Evolutionary conservation across 2,113 vertebrate genomes (phyloP), one percentile per base, ranked within the genome.

Genomic region (Zosterops lateralis): DNA sequence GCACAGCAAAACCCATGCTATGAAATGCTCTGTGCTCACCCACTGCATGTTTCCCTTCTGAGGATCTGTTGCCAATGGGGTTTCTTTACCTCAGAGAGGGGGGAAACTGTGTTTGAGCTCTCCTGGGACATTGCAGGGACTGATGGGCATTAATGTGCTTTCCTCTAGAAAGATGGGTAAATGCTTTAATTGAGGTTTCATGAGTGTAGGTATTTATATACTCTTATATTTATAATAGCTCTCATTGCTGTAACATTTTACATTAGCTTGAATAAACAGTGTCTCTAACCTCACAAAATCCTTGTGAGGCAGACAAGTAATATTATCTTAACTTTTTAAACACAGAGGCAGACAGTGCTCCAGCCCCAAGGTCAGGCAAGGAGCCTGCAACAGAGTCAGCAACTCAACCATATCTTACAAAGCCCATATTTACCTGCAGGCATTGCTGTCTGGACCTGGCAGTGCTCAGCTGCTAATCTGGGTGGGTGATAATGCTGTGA

Each of bases 341-440:
- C 60, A 62, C 8, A 4, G 32, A 29, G 45, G 73, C 89, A 91
- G 95, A 88, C 88, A 70, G 85, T 22, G 60, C 85, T 86, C 16
- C 38, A 62, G 85, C 53, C 83, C 94, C 95, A 95, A 96, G 96
- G 96, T 93, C 93, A 58, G 25, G 72, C 84, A 95, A 82, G 71
- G 84, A 93, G 71, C 9, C 54, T 50, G 28, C 4, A 8, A 67
- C 9, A 44, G 44, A 91, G 66, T 57, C 81, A 65, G 77, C 81
- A 87, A 18, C 48, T 44, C 78, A 75, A 3, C 32, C 71, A 0
- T 91, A 75, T 91, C 74, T 68, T n/a, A 44, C 76, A 58, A 50
- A 73, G 68, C 56, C 80, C 16, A 0, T 81, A 70, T 91, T 91
- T 92, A 79, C 91, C 62, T 66, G 29, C 47, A 18, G 45, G 66